These are phyloP conservation scores for Leptopilina myrica DNA, from an alignment of 2,888 invertebrate species.

Conservation along the genomic window DNA sequence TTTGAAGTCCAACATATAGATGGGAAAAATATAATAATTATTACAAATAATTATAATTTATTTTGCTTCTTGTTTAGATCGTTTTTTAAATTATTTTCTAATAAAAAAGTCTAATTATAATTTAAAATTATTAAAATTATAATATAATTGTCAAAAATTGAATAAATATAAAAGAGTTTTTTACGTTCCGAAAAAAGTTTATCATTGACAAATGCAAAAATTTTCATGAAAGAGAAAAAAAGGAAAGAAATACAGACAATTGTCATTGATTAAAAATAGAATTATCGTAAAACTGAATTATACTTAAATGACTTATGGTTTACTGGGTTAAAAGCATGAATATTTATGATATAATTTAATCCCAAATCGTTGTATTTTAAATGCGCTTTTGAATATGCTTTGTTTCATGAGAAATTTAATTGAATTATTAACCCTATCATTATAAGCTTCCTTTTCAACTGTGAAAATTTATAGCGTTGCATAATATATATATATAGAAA, in stretches of 20 bases:
- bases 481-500: background rate
- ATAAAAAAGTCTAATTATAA: no score
- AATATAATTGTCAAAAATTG: no score
- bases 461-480: constrained; percentile 16
- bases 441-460: constrained; percentile 28
- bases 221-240: no score
- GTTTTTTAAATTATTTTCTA: no score
- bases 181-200: no score
- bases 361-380: constrained; percentile 16
- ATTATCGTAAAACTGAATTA: background rate
- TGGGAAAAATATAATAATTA: no score
- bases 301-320: constrained; percentile 1
- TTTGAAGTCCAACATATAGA: no score
- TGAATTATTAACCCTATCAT: constrained; percentile 22
- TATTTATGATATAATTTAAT: constrained; percentile 33
- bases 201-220: no score
- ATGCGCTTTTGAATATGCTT: constrained; percentile 22
- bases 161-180: no score
- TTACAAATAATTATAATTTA: no score
- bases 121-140: no score
- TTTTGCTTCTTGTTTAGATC: no score
- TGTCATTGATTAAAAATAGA: background rate
- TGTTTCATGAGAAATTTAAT: constrained; percentile 21
- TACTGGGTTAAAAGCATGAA: background rate
- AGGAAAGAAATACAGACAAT: background rate